phyloP scores from a whole-genome alignment of 2,888 invertebrate genomes.

The Cyclophora punctaria region DNA sequence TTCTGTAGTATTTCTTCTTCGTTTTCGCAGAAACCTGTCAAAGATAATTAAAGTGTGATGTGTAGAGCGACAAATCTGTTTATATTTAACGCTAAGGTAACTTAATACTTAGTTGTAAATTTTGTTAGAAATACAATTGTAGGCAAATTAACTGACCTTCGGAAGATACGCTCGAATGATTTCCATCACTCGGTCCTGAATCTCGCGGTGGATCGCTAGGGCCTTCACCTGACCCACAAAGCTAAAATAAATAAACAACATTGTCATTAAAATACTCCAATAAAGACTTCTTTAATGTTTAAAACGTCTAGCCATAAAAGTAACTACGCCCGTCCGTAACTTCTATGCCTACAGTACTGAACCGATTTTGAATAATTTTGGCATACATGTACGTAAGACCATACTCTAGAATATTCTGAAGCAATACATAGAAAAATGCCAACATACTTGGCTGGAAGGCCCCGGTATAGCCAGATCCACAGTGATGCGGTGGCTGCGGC shows the following conservation, averaged over 20 bases:
- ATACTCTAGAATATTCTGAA: background rate
- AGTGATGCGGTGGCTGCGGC: conserved; percentile 49
- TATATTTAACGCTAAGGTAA: no score
- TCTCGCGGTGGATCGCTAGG: conserved; percentile 36
- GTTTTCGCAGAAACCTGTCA: conserved; percentile 92
- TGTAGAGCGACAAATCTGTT: no score
- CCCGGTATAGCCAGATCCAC: conserved; percentile 68
- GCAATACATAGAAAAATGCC: background rate
- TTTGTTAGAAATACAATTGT: no score
- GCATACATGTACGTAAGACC: background rate
- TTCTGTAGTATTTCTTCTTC: conserved; percentile 83
- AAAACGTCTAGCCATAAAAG: no score
- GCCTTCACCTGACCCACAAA: conserved; percentile 43
- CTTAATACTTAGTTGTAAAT: no score
- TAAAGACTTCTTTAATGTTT: no score
- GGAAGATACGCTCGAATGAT: conserved; percentile 94
- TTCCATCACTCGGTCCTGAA: conserved; percentile 77
- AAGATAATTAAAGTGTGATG: no score
- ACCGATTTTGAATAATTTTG: background rate
- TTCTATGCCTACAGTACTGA: no score
- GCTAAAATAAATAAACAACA: conserved; percentile 25
- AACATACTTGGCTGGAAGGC: conserved; percentile 48
- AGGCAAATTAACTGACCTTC: conserved; percentile 76
- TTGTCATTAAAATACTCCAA: no score
- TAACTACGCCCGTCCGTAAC: no score